Percentiles rank a stretch among this genome's conserved stretches.
phyloP scores from a whole-genome alignment of 2,797 vertebrate genomes.

The Echiichthys vipera region DNA sequence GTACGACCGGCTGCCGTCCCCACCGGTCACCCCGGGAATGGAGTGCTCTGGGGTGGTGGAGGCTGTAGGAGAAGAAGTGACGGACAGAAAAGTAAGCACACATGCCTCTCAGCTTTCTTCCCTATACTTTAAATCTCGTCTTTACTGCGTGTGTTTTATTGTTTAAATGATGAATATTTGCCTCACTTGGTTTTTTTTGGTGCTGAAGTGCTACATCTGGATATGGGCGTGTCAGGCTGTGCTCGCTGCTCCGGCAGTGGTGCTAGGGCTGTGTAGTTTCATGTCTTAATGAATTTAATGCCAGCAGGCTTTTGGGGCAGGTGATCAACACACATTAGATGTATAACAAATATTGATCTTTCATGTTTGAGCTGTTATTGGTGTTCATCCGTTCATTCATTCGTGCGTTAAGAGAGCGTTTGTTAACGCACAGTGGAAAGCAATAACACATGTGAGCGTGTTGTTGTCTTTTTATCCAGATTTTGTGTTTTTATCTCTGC shows the following conservation, averaged over 20 bases:
- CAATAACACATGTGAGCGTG: not conserved
- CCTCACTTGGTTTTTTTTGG: slow-evolving; percentile 7
- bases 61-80: slow-evolving; percentile 92
- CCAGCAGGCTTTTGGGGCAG: rapidly evolving
- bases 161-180: slow-evolving; percentile 4
- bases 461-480: not conserved
- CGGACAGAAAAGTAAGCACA: slow-evolving; percentile 90
- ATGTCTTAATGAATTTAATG: not conserved
- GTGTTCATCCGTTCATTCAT: slow-evolving; percentile 15
- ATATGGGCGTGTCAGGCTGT: slow-evolving; percentile 79
- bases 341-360: not conserved
- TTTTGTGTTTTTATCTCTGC: not conserved
- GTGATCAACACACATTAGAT: not conserved
- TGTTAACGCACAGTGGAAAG: slow-evolving; percentile 8
- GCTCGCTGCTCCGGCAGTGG: slow-evolving; percentile 34
- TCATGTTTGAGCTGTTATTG: not conserved
- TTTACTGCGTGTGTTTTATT: not conserved
- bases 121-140: not conserved
- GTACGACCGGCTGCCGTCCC: slow-evolving; percentile 90
- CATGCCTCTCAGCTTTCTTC: not conserved
- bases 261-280: not conserved
- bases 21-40: slow-evolving; percentile 91
- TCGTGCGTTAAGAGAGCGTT: slow-evolving; percentile 29
- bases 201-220: slow-evolving; percentile 49
- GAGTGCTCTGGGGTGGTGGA: slow-evolving; percentile 92